Conservation (phyloP, 2,113 vertebrate species). For the Nothoprocta perdicaria region DNA sequence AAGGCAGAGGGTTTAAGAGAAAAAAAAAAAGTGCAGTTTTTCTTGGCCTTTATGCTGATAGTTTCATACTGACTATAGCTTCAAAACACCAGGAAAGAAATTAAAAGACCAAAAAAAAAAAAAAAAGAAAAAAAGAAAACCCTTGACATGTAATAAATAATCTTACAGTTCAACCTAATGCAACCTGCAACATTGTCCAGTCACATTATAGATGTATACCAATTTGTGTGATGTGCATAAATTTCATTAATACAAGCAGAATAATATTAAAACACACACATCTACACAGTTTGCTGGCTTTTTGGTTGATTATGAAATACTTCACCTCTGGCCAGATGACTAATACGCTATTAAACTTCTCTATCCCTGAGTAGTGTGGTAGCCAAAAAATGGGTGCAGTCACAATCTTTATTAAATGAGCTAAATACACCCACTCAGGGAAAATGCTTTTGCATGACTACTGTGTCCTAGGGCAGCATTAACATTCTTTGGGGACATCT, state of each 20-base stretch:
- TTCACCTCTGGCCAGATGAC: slow-evolving; percentile 71
- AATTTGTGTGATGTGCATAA: slow-evolving; percentile 45
- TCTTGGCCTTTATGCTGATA: not conserved
- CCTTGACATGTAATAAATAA: slow-evolving; percentile 39
- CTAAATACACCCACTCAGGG: slow-evolving; percentile 57
- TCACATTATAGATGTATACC: not conserved
- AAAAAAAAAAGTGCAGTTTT: not conserved
- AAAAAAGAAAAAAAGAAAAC: too few relatives aligned
- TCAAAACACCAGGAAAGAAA: slow-evolving; percentile 29
- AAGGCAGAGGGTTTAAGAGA: not conserved
- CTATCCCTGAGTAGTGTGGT: slow-evolving; percentile 45
- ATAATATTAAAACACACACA: slow-evolving; percentile 50
- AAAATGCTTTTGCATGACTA: slow-evolving; percentile 32
- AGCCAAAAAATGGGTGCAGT: slow-evolving; percentile 68
- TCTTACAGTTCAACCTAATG: not conserved
- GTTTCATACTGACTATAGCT: not conserved
- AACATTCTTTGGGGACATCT: slow-evolving; percentile 47
- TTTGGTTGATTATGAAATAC: slow-evolving; percentile 69
- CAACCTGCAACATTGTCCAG: slow-evolving; percentile 12
- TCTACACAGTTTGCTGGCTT: slow-evolving; percentile 40
- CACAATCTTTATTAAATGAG: slow-evolving; percentile 64
- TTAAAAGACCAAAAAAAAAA: not conserved
- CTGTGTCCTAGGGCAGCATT: slow-evolving; percentile 42
- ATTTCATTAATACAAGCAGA: slow-evolving; percentile 42
- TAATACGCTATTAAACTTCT: slow-evolving; percentile 74